Conservation (phyloP, 2,797 vertebrate genomes). For the Gymnothorax javanicus region DNA sequence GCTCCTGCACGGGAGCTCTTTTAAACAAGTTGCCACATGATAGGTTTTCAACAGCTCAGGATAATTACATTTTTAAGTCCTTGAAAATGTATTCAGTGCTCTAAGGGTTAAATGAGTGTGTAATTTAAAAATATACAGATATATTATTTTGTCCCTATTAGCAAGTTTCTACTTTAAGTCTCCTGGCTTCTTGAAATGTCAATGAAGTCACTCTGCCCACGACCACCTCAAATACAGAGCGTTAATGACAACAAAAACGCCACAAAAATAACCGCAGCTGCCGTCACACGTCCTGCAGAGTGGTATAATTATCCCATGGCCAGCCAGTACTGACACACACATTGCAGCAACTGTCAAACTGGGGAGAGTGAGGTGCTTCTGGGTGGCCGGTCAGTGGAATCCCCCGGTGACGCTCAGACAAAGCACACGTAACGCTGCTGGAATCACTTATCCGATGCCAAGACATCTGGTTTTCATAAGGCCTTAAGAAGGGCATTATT, state of each 20-base stretch:
- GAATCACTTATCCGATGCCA: conserved; percentile 48
- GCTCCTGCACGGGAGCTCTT: too few relatives aligned
- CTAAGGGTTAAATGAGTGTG: too few relatives aligned
- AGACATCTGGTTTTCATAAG: conserved; percentile 54
- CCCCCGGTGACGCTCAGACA: conserved; percentile 7
- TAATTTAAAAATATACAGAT: background rate
- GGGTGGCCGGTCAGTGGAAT: conserved; percentile 55
- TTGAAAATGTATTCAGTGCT: too few relatives aligned
- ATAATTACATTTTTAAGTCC: too few relatives aligned
- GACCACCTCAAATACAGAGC: conserved; percentile 49
- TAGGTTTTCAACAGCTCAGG: too few relatives aligned
- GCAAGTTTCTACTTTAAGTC: background rate
- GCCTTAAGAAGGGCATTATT: background rate
- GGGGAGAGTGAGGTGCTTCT: conserved; percentile 36
- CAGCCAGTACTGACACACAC: conserved; percentile 35
- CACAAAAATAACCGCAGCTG: conserved; percentile 75
- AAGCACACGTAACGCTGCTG: conserved; percentile 50
- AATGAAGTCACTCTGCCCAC: conserved; percentile 26
- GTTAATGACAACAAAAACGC: conserved; percentile 59
- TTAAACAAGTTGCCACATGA: too few relatives aligned
- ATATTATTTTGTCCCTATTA: background rate
- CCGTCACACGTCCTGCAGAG: conserved; percentile 52
- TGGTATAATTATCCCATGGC: conserved; percentile 47
- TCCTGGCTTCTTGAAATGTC: conserved; percentile 24
- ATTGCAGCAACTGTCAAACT: conserved; percentile 42